Percentiles rank a stretch among this genome's conserved stretches.
Evolutionary conservation across 2,113 vertebrate species (phyloP).

Genomic region (Sinocyclocheilus maitianheensis): DNA sequence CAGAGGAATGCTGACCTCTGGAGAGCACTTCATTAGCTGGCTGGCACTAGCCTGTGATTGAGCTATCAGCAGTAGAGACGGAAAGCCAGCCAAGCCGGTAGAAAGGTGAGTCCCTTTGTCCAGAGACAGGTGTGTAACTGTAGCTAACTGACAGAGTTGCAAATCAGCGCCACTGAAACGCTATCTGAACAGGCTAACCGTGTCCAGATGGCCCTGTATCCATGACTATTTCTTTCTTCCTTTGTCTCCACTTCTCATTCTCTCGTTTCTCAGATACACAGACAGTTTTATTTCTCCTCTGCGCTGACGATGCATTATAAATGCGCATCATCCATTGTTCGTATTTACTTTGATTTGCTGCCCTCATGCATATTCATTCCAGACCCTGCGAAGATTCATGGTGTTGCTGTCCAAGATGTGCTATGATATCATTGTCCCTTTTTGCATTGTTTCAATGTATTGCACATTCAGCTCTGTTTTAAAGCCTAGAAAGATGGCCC

Average conservation of each 20-base stretch:
- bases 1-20: slow-evolving; percentile 51
- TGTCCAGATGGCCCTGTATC: slow-evolving; percentile 53
- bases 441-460: slow-evolving; percentile 34
- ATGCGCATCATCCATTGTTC: slow-evolving; percentile 65
- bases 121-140: slow-evolving; percentile 57
- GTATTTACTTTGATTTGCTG: slow-evolving; percentile 64
- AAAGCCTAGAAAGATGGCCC: not conserved
- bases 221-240: slow-evolving; percentile 48
- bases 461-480: not conserved
- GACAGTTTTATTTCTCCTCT: slow-evolving; percentile 66
- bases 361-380: slow-evolving; percentile 53
- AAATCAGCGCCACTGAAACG: slow-evolving; percentile 55
- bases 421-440: not conserved
- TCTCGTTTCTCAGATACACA: slow-evolving; percentile 27
- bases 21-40: slow-evolving; percentile 56
- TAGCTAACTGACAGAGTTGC: slow-evolving; percentile 56
- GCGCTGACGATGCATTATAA: slow-evolving; percentile 59
- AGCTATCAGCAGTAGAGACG: slow-evolving; percentile 39
- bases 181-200: slow-evolving; percentile 62
- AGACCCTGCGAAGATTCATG: slow-evolving; percentile 41
- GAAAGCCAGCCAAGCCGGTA: slow-evolving; percentile 31
- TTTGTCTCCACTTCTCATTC: slow-evolving; percentile 51
- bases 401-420: not conserved
- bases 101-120: slow-evolving; percentile 57
- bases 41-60: slow-evolving; percentile 51